Evolutionary conservation across 2,113 vertebrate species (phyloP).

Genomic region (Scartelaos histophorus): DNA sequence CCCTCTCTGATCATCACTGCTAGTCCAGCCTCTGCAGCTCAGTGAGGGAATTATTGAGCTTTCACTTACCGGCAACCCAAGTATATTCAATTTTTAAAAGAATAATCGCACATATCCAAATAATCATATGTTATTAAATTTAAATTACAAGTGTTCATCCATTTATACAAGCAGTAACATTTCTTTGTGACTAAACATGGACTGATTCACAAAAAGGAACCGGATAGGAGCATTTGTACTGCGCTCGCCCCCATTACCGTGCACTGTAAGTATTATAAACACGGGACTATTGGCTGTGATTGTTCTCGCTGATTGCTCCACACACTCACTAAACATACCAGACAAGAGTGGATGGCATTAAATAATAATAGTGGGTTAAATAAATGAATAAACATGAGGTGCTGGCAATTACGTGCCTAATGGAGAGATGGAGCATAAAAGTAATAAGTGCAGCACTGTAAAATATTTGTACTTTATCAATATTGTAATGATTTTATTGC

Average conservation of each 20-base stretch:
- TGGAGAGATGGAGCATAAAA: too few species aligned
- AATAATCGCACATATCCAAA: too few species aligned
- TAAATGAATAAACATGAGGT: constrained; percentile 15
- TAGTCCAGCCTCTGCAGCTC: too few species aligned
- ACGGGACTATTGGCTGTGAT: background rate
- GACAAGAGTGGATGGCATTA: constrained; percentile 8
- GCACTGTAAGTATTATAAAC: background rate
- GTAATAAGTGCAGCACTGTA: too few species aligned
- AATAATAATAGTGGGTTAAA: constrained; percentile 5
- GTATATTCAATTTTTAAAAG: too few species aligned
- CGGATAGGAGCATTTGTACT: background rate
- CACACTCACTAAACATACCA: background rate
- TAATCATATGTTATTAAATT: too few species aligned
- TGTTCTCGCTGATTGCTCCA: background rate
- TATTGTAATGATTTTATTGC: too few species aligned
- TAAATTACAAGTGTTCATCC: background rate
- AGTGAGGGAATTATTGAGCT: too few species aligned
- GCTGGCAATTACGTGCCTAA: background rate
- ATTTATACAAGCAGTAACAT: background rate
- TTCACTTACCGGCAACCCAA: too few species aligned
- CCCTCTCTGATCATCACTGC: too few species aligned
- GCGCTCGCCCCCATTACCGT: background rate
- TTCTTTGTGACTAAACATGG: background rate
- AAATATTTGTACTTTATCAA: too few species aligned
- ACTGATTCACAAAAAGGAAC: background rate